phyloP scores from a whole-genome alignment of 2,113 vertebrate species.

The Pterocles gutturalis region DNA sequence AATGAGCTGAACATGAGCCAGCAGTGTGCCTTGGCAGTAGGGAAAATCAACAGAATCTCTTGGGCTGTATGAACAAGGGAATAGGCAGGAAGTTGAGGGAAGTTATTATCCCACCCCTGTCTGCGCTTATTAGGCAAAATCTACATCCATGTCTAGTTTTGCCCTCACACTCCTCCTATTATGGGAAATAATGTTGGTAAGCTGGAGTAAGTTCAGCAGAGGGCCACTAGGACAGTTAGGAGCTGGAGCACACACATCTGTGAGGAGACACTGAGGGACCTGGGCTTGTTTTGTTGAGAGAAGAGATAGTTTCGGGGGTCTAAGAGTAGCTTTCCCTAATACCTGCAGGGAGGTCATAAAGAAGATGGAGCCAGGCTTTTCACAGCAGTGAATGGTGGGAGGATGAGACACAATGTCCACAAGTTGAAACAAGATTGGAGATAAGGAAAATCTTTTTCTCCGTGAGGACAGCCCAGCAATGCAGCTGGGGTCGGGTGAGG shows the following conservation, averaged over 20 bases:
- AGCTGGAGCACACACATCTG: fast-evolving
- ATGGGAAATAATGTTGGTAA: neutral
- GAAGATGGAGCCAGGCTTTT: neutral
- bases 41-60: neutral
- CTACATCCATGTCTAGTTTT: neutral
- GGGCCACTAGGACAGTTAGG: neutral
- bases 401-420: neutral
- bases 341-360: neutral
- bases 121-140: neutral
- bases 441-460: neutral
- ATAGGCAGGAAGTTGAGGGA: neutral
- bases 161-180: fast-evolving
- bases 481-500: neutral
- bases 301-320: neutral
- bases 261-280: no score
- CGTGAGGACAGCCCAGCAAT: neutral
- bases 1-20: neutral
- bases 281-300: neutral
- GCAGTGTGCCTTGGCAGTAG: neutral
- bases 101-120: neutral
- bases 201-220: neutral
- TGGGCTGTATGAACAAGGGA: neutral
- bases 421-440: neutral
- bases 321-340: neutral
- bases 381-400: neutral